phyloP scores from a whole-genome alignment of 2,797 vertebrate species.

The Masticophis lateralis region DNA sequence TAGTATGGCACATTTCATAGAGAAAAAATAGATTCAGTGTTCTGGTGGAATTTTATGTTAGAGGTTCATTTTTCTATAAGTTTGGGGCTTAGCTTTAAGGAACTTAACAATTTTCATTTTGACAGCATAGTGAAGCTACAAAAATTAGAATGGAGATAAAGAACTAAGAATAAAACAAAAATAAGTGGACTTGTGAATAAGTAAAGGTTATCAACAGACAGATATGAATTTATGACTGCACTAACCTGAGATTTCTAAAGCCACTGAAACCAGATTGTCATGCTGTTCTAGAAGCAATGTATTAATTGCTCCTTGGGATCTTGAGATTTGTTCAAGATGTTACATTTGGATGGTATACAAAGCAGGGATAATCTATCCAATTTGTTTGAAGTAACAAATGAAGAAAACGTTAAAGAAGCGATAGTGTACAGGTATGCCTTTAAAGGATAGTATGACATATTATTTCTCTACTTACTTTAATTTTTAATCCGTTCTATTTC shows the following conservation, averaged over 20 bases:
- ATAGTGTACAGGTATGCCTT: not conserved
- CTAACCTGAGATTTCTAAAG: not conserved
- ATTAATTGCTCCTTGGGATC: not conserved
- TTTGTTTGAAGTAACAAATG: not conserved
- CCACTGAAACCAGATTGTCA: not conserved
- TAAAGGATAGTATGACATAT: not conserved
- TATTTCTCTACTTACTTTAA: not conserved
- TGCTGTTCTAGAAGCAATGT: not conserved
- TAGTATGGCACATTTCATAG: not conserved
- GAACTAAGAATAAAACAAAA: not conserved
- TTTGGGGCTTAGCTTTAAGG: not conserved
- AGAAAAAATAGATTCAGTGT: not conserved
- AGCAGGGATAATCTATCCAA: not conserved
- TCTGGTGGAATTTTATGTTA: not conserved
- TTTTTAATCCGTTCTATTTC: not conserved
- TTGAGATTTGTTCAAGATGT: not conserved
- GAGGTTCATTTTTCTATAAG: not conserved
- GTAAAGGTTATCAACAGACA: not conserved
- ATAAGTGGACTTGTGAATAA: not conserved
- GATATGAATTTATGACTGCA: not conserved
- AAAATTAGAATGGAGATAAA: not conserved
- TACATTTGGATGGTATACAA: not conserved
- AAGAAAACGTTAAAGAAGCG: not conserved
- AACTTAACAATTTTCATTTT: not conserved
- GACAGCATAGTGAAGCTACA: not conserved